Evolutionary conservation across 2,113 vertebrate genomes (phyloP).

Genomic region (Actenoides lindsayi): DNA sequence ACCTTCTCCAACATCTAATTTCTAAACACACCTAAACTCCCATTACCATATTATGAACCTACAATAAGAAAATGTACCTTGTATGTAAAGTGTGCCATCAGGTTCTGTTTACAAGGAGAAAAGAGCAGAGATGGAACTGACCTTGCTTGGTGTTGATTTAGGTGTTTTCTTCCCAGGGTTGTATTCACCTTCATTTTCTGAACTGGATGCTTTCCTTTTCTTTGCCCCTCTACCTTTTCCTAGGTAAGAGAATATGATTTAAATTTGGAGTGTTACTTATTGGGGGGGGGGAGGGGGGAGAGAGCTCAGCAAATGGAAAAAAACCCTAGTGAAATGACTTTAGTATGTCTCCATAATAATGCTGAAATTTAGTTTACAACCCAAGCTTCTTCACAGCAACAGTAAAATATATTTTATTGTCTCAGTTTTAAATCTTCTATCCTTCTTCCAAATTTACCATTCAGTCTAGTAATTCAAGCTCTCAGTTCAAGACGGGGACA

Average conservation of each 20-base stretch:
- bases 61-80: rapidly evolving
- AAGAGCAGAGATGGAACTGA: slow-evolving; percentile 53
- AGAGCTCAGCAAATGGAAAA: background rate
- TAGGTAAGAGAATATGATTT: slow-evolving; percentile 6
- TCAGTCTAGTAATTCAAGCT: background rate
- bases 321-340: background rate
- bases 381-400: background rate
- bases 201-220: slow-evolving; percentile 94
- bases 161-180: slow-evolving; percentile 86
- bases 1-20: background rate
- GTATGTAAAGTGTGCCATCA: background rate
- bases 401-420: background rate
- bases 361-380: background rate
- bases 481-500: background rate
- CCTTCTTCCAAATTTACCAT: background rate
- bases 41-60: background rate
- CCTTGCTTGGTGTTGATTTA: slow-evolving; percentile 79
- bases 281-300: too few relatives aligned
- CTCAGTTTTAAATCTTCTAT: background rate
- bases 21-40: background rate
- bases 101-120: background rate
- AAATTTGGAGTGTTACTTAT: background rate
- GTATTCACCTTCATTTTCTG: slow-evolving; percentile 92
- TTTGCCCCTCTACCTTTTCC: slow-evolving; percentile 91
- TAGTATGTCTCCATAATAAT: background rate